phyloP scores from a whole-genome alignment of 2,113 vertebrate genomes.

The Pandion haliaetus region DNA sequence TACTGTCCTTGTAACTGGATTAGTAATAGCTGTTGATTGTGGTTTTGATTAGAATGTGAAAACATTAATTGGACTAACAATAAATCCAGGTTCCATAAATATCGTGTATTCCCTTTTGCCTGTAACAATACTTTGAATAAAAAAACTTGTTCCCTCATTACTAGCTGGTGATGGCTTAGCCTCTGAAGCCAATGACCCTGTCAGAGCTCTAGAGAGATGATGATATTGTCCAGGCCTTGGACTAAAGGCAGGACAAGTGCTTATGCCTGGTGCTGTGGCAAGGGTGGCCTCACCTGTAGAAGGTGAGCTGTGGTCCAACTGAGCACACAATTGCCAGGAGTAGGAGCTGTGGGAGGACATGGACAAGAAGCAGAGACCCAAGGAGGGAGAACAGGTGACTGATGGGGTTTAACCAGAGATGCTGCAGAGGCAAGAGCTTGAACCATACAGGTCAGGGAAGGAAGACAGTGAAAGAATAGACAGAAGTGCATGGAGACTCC shows the following conservation, averaged over 20 bases:
- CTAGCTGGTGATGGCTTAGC: background rate
- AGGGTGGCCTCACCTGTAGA: background rate
- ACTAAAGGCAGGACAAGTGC: background rate
- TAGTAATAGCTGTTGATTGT: background rate
- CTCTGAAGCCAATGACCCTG: background rate
- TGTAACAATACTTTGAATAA: background rate
- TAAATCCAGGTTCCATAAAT: background rate
- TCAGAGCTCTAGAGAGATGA: background rate
- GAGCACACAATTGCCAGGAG: background rate
- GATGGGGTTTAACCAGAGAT: background rate
- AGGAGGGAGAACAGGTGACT: background rate
- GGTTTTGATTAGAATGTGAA: background rate
- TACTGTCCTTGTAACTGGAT: background rate
- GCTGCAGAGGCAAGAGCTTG: background rate
- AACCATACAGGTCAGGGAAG: background rate
- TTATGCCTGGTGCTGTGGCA: background rate
- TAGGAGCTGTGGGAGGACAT: fast-evolving
- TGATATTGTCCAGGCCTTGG: background rate
- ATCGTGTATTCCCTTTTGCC: background rate
- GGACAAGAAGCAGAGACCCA: background rate
- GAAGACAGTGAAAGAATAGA: background rate
- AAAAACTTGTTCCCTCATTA: background rate
- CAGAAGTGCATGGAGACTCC: background rate
- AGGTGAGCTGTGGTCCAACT: background rate
- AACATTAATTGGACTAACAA: background rate